A percentile compares a stretch with the other conserved stretches of the same genome.
Conservation (phyloP, 2,888 invertebrate species). For the Tanytarsus gracilentus region DNA sequence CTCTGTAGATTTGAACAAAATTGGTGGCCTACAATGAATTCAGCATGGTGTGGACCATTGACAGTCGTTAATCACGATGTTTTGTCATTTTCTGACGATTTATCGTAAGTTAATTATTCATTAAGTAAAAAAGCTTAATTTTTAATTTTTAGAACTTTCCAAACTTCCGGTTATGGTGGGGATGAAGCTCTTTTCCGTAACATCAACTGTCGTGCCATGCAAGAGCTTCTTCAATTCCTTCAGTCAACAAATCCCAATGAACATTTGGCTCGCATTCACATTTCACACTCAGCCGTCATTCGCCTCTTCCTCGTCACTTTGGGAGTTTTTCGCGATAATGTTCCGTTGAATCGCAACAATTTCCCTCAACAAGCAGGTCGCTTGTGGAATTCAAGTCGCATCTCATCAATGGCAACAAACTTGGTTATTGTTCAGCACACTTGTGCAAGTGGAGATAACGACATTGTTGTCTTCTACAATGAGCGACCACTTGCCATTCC, state of each 20-base stretch:
- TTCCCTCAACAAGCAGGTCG: slow-evolving; percentile 47
- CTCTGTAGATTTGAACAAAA: slow-evolving; percentile 66
- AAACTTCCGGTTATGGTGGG: slow-evolving; percentile 57
- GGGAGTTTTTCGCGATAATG: slow-evolving; percentile 49
- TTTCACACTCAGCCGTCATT: slow-evolving; percentile 51
- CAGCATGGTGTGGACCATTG: slow-evolving; percentile 66
- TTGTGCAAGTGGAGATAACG: slow-evolving; percentile 1
- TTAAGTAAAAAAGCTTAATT: too few relatives aligned
- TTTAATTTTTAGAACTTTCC: too few relatives aligned
- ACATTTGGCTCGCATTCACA: slow-evolving; percentile 53
- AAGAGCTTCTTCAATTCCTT: slow-evolving; percentile 49
- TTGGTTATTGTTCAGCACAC: slow-evolving; percentile 53
- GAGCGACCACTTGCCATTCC: not conserved
- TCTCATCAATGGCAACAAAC: slow-evolving; percentile 58
- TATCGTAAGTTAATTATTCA: too few relatives aligned
- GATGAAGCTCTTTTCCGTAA: slow-evolving; percentile 48
- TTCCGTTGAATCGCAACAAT: slow-evolving; percentile 52
- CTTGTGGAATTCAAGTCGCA: slow-evolving; percentile 53
- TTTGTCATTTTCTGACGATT: slow-evolving; percentile 61
- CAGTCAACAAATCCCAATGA: slow-evolving; percentile 51
- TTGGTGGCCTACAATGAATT: slow-evolving; percentile 47
- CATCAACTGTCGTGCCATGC: slow-evolving; percentile 56
- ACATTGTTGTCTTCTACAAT: not conserved
- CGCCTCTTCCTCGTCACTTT: slow-evolving; percentile 49
- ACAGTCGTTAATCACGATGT: slow-evolving; percentile 55